A percentile compares a stretch with the other conserved stretches of the same genome.
phyloP scores from a whole-genome alignment of 1,140 invertebrate genomes.

The Caenorhabditis tropicalis region DNA sequence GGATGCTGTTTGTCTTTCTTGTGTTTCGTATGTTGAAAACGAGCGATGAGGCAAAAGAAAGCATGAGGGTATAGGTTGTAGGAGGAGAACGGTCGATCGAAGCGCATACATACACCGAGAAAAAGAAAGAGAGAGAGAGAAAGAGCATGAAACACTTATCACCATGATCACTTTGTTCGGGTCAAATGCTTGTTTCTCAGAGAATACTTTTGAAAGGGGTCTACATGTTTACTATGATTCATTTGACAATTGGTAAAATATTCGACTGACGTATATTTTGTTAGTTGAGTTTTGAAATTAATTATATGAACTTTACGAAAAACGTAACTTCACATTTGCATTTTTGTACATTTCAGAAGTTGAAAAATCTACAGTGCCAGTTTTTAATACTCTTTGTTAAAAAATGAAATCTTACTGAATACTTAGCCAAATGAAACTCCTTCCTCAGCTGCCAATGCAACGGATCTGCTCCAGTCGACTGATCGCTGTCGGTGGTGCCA shows the following conservation, averaged over 20 bases:
- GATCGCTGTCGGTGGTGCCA: conserved; percentile 18
- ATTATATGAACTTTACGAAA: no score
- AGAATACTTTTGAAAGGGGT: not conserved
- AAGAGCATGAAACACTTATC: conserved; percentile 41
- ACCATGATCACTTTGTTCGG: conserved; percentile 39
- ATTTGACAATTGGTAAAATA: no score
- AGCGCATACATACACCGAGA: not conserved
- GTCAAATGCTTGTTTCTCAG: conserved; percentile 15
- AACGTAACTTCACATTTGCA: no score
- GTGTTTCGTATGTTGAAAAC: conserved; percentile 44
- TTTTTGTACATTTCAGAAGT: no score
- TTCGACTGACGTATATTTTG: no score
- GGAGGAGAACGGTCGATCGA: not conserved
- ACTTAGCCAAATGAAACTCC: conserved; percentile 55
- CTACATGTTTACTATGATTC: no score
- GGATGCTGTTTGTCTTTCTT: conserved; percentile 40
- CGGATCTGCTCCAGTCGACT: conserved; percentile 44
- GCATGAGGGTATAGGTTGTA: not conserved
- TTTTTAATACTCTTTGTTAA: no score
- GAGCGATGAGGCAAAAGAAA: not conserved
- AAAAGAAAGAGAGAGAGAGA: not conserved
- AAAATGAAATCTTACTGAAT: conserved; percentile 41
- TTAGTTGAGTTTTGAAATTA: no score
- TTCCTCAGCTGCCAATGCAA: conserved; percentile 53
- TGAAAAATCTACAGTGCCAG: no score